These are phyloP conservation scores for Cosmia trapezina DNA, from an alignment of 2,888 invertebrate species.

Conservation along the genomic window DNA sequence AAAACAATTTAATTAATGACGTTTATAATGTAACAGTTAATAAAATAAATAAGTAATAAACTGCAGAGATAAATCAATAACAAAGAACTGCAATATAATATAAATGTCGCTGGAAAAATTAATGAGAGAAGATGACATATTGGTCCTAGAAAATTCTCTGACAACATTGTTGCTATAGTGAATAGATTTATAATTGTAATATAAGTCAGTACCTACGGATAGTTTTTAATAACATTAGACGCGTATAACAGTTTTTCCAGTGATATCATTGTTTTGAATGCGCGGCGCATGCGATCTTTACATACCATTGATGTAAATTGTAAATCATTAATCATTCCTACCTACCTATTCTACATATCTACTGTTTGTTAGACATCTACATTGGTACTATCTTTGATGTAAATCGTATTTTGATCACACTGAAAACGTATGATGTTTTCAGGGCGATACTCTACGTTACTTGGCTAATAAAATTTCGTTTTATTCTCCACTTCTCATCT, in stretches of 20 bases:
- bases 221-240: slow-evolving; percentile 50
- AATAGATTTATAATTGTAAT: slow-evolving; percentile 39
- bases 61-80: slow-evolving; percentile 20
- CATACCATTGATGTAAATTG: slow-evolving; percentile 28
- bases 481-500: no score
- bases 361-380: background rate
- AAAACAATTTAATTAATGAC: slow-evolving; percentile 26
- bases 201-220: slow-evolving; percentile 18
- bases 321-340: slow-evolving; percentile 25
- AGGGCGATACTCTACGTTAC: no score
- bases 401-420: no score
- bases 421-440: no score
- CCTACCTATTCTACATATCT: background rate
- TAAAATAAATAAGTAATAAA: slow-evolving; percentile 30
- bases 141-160: slow-evolving; percentile 32
- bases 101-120: background rate
- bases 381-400: no score
- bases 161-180: slow-evolving; percentile 4
- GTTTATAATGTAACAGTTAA: slow-evolving; percentile 13
- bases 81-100: slow-evolving; percentile 16
- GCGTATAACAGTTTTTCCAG: slow-evolving; percentile 49
- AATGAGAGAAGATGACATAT: slow-evolving; percentile 15
- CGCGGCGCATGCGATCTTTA: slow-evolving; percentile 30
- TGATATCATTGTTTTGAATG: slow-evolving; percentile 64
- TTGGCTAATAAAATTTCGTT: no score